A percentile compares a stretch with the other conserved stretches of the same genome.
phyloP scores from a whole-genome alignment of 2,797 vertebrate species.

The Paratrypauchen microcephalus region DNA sequence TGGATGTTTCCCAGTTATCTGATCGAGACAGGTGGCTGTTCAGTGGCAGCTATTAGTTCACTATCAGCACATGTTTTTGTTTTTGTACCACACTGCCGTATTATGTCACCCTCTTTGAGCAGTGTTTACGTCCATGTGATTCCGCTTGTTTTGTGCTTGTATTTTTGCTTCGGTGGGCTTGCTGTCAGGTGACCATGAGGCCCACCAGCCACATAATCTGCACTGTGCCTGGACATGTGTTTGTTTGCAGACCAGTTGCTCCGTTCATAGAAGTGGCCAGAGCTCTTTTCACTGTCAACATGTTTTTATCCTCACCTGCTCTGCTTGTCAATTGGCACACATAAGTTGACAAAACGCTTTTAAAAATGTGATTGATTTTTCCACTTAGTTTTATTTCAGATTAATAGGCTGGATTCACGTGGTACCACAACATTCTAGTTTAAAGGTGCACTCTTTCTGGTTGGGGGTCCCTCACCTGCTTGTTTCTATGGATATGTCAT shows the following conservation, averaged over 20 bases:
- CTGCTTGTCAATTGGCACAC: conserved; percentile 7
- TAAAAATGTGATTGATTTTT: conserved; percentile 24
- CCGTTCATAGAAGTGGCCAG: conserved; percentile 30
- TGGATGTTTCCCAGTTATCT: background rate
- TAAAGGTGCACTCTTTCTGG: too few species aligned
- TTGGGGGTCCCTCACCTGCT: too few species aligned
- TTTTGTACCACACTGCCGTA: background rate
- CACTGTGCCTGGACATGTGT: conserved; percentile 17
- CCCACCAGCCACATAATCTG: conserved; percentile 27
- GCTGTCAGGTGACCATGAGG: conserved; percentile 30
- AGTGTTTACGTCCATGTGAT: conserved; percentile 11
- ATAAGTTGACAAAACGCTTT: conserved; percentile 10
- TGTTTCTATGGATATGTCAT: too few species aligned
- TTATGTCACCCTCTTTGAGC: background rate
- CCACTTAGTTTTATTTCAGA: conserved; percentile 26
- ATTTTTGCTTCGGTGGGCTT: conserved; percentile 24
- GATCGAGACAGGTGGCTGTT: background rate
- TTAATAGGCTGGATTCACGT: background rate
- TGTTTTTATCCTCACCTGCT: conserved; percentile 16
- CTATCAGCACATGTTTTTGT: background rate
- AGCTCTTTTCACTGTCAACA: conserved; percentile 25
- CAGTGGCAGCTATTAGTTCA: background rate
- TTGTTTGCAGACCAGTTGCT: conserved; percentile 18
- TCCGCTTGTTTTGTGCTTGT: conserved; percentile 24
- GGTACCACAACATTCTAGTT: too few species aligned